Conservation (phyloP, 2,888 invertebrate genomes). For the Chelonus formosanus region DNA sequence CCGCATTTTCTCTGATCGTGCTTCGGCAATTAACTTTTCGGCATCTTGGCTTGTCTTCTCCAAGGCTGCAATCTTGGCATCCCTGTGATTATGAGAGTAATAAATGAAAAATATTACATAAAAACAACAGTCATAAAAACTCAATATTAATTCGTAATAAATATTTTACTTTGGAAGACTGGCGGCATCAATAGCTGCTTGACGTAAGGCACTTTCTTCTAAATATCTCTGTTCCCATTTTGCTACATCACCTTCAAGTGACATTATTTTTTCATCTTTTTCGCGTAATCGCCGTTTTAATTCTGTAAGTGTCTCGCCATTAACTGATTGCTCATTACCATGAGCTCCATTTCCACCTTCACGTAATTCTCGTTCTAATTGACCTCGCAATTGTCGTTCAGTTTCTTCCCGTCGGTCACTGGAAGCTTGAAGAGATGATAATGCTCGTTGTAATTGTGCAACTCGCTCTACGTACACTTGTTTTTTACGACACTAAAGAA, state of each 20-base stretch:
- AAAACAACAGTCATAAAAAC: constrained; percentile 24
- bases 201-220: constrained; percentile 81
- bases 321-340: constrained; percentile 62
- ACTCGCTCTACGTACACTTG: constrained; percentile 86
- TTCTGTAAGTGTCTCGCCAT: constrained; percentile 71
- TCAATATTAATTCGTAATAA: constrained; percentile 6
- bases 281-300: constrained; percentile 74
- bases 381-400: constrained; percentile 83
- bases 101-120: too few species aligned
- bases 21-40: constrained; percentile 85
- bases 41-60: constrained; percentile 86
- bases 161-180: constrained; percentile 60
- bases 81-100: constrained; percentile 52
- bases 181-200: constrained; percentile 84
- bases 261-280: constrained; percentile 76
- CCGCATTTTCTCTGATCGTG: constrained; percentile 83
- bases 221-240: constrained; percentile 88
- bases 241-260: constrained; percentile 81
- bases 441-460: constrained; percentile 82
- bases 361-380: constrained; percentile 85
- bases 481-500: constrained; percentile 78
- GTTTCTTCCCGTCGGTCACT: constrained; percentile 87
- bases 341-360: constrained; percentile 59
- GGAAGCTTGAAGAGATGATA: constrained; percentile 82
- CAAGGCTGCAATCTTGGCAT: constrained; percentile 84